Evolutionary conservation across 2,113 vertebrate genomes (phyloP).

Genomic region (Glaucomys volans): DNA sequence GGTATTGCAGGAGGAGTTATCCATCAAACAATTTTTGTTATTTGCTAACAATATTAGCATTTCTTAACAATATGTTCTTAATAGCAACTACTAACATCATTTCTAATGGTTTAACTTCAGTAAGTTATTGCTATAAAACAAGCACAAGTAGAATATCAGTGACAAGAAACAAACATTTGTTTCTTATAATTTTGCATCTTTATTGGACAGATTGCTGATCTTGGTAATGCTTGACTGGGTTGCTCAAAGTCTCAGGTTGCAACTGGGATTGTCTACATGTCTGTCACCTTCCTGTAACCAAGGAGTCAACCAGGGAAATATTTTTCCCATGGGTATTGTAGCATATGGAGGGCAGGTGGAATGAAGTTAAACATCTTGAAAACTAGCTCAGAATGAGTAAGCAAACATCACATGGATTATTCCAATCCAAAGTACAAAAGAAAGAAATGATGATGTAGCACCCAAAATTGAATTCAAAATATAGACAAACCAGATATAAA

Average conservation of each 20-base stretch:
- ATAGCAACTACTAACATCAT: neutral
- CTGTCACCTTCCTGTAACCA: neutral
- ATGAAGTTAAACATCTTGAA: neutral
- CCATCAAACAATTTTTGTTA: neutral
- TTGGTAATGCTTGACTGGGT: neutral
- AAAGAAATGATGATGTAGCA: neutral
- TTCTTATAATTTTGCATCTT: neutral
- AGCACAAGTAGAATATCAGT: neutral
- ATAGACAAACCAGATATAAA: neutral
- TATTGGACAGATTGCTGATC: neutral
- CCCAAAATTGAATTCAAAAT: neutral
- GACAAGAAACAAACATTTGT: neutral
- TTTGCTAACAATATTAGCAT: neutral
- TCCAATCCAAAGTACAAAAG: neutral
- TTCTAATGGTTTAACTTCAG: neutral
- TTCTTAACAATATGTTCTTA: neutral
- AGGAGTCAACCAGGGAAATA: neutral
- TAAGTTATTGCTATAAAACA: neutral
- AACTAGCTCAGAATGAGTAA: neutral
- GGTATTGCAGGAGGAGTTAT: accelerated
- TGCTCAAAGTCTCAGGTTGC: neutral
- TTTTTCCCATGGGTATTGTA: neutral
- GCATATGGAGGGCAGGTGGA: neutral
- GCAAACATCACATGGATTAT: neutral
- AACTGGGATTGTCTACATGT: neutral